These are phyloP conservation scores for Schizaphis graminum DNA, from an alignment of 2,888 invertebrate genomes.

Conservation along the genomic window DNA sequence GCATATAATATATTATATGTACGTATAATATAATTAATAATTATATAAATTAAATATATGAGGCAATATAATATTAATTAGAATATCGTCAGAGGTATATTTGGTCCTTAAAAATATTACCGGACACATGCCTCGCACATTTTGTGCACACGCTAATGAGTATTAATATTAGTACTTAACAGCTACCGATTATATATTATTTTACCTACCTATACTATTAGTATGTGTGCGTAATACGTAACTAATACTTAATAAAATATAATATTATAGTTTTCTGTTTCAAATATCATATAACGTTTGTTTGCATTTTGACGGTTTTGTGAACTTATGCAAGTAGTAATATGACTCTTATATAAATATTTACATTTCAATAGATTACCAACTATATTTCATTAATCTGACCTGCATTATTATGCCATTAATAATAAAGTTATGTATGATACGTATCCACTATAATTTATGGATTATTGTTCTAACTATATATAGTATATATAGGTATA, in stretches of 20 bases:
- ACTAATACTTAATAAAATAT: neutral
- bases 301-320: neutral
- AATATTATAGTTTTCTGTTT: neutral
- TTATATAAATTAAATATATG: neutral
- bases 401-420: neutral
- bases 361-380: neutral
- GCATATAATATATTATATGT: neutral
- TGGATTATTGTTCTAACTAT: neutral
- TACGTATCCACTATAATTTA: neutral
- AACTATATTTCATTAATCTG: neutral
- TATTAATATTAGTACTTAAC: neutral
- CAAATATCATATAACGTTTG: neutral
- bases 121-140: neutral
- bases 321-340: neutral
- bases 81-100: neutral
- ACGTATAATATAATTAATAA: neutral
- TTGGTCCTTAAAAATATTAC: neutral
- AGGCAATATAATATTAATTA: neutral
- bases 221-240: neutral
- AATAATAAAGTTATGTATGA: neutral
- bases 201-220: neutral
- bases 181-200: neutral
- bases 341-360: neutral
- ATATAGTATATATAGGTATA: neutral
- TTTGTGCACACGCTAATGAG: neutral